These are phyloP conservation scores for Flexamia atlantica DNA, from an alignment of 2,888 invertebrate genomes.

Conservation along the genomic window DNA sequence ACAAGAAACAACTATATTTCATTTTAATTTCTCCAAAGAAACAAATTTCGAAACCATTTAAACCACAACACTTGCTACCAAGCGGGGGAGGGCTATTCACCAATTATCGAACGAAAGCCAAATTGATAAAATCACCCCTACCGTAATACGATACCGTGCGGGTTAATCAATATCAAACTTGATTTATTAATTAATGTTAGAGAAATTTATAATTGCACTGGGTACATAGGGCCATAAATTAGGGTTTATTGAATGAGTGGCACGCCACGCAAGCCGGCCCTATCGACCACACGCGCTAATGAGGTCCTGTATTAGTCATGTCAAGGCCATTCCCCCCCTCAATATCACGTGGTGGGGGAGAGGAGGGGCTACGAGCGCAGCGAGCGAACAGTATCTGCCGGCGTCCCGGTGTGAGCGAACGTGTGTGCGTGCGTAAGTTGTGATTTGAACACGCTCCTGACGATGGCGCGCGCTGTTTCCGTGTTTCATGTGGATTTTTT, in stretches of 20 bases:
- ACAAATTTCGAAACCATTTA: no score
- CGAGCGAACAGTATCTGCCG: constrained; percentile 31
- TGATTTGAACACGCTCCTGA: neutral
- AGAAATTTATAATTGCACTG: constrained; percentile 24
- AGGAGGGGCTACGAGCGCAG: constrained; percentile 33
- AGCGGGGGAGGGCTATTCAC: neutral
- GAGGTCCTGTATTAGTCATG: constrained; percentile 30
- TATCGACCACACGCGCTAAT: constrained; percentile 32
- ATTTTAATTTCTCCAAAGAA: no score
- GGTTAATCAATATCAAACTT: constrained; percentile 25
- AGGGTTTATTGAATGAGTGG: constrained; percentile 45
- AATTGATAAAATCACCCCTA: constrained; percentile 29
- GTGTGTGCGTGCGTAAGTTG: neutral
- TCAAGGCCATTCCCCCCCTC: constrained; percentile 31
- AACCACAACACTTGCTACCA: no score
- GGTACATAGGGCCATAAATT: constrained; percentile 31
- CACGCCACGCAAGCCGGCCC: constrained; percentile 16
- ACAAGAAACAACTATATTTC: no score
- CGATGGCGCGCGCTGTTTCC: neutral
- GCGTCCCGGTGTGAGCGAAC: constrained; percentile 2
- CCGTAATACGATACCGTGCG: constrained; percentile 27
- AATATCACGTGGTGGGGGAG: neutral
- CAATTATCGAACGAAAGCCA: constrained; percentile 1
- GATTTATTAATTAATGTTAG: constrained; percentile 25
- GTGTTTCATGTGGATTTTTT: neutral